phyloP scores from a whole-genome alignment of 1,140 invertebrate genomes.

The Calosoma granatense region DNA sequence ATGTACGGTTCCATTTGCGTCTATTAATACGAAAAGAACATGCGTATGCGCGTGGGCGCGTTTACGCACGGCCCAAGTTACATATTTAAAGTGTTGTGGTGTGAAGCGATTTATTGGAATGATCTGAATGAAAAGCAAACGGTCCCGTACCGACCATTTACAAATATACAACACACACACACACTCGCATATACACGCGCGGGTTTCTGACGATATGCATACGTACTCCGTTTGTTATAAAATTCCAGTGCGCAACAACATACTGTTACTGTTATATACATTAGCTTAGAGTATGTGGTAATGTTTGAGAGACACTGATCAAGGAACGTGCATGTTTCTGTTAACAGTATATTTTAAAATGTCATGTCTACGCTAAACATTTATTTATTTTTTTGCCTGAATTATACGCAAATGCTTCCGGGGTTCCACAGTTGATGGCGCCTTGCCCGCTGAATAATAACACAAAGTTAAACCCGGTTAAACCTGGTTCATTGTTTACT shows the following conservation, averaged over 20 bases:
- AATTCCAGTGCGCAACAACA: not conserved
- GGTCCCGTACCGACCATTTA: constrained; percentile 11
- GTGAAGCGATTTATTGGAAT: constrained; percentile 20
- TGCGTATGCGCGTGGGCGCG: not conserved
- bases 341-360: constrained; percentile 22
- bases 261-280: not conserved
- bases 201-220: constrained; percentile 9
- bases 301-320: constrained; percentile 17
- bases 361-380: constrained; percentile 17
- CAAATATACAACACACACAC: constrained; percentile 17
- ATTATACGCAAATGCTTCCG: constrained; percentile 19
- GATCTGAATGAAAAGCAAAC: constrained; percentile 21
- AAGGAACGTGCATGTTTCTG: constrained; percentile 16
- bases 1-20: too few species aligned
- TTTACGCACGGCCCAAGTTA: constrained; percentile 13
- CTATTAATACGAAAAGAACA: too few species aligned
- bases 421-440: not conserved
- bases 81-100: constrained; percentile 14
- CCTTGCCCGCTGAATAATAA: too few species aligned
- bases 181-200: constrained; percentile 7
- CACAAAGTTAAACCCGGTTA: too few species aligned
- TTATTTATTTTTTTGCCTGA: constrained; percentile 22
- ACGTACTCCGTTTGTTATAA: not conserved
- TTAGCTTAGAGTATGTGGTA: not conserved
- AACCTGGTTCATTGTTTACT: too few species aligned